A percentile compares a stretch with the other conserved stretches of the same genome.
phyloP scores from a whole-genome alignment of 2,113 vertebrate species.

The Tragulus kanchil region DNA sequence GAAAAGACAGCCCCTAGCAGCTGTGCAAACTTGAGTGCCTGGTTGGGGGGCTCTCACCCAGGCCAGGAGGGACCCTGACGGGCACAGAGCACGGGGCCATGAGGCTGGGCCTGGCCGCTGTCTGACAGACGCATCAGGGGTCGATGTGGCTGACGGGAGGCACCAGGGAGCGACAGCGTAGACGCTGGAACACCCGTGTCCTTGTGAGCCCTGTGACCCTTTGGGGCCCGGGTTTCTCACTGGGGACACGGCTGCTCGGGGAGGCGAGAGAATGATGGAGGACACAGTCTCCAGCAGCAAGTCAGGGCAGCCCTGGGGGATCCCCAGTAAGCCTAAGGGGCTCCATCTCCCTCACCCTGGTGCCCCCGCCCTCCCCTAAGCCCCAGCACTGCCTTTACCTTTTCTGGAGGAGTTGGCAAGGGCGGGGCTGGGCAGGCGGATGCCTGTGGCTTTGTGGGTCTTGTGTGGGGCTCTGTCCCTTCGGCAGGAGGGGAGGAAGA shows the following conservation, averaged over 20 bases:
- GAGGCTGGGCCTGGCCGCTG: neutral
- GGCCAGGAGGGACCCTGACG: neutral
- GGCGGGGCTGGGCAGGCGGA: neutral
- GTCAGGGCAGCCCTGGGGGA: neutral
- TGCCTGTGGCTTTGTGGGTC: neutral
- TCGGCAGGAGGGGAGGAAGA: neutral
- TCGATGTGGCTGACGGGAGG: neutral
- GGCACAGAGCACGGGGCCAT: fast-evolving
- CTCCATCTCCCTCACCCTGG: neutral
- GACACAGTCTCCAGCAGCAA: neutral
- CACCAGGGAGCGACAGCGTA: neutral
- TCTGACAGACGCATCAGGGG: neutral
- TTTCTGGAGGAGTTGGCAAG: neutral
- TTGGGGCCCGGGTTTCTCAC: neutral
- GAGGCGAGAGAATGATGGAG: neutral
- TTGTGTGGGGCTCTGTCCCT: neutral
- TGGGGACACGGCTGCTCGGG: neutral
- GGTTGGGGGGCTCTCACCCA: neutral
- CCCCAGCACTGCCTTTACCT: neutral
- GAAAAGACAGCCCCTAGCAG: neutral
- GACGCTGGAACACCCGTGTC: neutral
- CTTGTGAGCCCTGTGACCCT: neutral
- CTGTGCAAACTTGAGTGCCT: neutral
- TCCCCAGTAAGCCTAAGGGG: neutral
- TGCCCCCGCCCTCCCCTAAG: fast-evolving